phyloP scores from a whole-genome alignment of 37 sponge, comb jelly and placozoan species.

The Corticium candelabrum region DNA sequence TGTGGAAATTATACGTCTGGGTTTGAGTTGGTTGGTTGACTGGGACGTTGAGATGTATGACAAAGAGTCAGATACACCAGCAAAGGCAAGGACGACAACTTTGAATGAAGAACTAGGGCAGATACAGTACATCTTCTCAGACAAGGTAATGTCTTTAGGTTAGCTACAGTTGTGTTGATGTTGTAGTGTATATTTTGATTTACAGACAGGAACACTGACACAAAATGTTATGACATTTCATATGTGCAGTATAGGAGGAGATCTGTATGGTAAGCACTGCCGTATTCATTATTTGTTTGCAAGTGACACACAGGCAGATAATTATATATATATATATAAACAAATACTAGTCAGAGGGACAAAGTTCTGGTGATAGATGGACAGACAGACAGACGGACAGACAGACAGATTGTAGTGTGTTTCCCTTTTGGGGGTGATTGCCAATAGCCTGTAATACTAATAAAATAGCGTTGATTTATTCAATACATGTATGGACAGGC shows the following conservation, averaged over 20 bases:
- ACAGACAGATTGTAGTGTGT: no score
- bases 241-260: slow-evolving; percentile 62
- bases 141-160: slow-evolving; percentile 56
- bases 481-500: no score
- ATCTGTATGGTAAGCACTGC: not conserved
- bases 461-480: no score
- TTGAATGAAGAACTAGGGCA: slow-evolving; percentile 97
- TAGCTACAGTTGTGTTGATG: not conserved
- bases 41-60: slow-evolving; percentile 93
- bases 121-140: slow-evolving; percentile 93
- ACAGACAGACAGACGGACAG: no score
- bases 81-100: slow-evolving; percentile 77
- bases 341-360: no score
- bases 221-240: slow-evolving; percentile 91
- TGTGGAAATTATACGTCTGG: slow-evolving; percentile 93
- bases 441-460: no score
- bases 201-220: slow-evolving; percentile 90
- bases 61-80: slow-evolving; percentile 58
- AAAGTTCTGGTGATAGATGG: no score
- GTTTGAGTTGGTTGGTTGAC: slow-evolving; percentile 82
- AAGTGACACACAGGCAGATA: no score
- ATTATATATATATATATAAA: no score
- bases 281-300: not conserved
- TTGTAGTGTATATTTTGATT: not conserved
- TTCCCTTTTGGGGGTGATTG: no score